These are phyloP conservation scores for Oreochromis grahami DNA, from an alignment of 2,797 vertebrate genomes.

Conservation along the genomic window DNA sequence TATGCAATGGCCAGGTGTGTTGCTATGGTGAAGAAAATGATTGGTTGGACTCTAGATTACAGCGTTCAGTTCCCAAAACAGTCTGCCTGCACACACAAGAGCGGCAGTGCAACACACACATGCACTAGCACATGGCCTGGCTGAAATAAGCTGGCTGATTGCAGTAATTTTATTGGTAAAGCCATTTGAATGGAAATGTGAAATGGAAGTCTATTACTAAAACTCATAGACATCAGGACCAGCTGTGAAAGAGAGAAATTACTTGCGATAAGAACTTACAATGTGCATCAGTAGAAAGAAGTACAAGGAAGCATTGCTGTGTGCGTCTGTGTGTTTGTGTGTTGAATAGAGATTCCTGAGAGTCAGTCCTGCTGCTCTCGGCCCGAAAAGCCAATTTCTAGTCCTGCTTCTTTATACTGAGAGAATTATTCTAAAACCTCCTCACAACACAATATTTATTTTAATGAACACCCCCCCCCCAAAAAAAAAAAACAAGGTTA, in stretches of 20 bases:
- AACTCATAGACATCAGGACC: conserved; percentile 48
- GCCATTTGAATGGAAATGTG: conserved; percentile 73
- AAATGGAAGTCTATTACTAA: conserved; percentile 61
- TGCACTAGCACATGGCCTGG: conserved; percentile 4
- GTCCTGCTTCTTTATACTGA: background rate
- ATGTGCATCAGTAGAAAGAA: conserved; percentile 15
- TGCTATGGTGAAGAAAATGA: conserved; percentile 69
- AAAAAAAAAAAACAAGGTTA: background rate
- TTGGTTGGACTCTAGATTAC: conserved; percentile 54
- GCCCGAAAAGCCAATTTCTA: background rate
- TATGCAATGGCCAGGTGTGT: conserved; percentile 62
- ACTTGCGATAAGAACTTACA: conserved; percentile 32
- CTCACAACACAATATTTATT: background rate
- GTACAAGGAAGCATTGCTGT: background rate
- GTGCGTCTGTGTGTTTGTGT: background rate
- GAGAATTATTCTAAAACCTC: background rate
- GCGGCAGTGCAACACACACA: background rate
- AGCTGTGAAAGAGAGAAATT: conserved; percentile 54
- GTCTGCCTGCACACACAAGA: conserved; percentile 13
- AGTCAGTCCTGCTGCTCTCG: background rate
- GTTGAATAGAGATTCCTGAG: background rate
- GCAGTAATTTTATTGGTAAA: conserved; percentile 59
- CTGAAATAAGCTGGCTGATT: conserved; percentile 68
- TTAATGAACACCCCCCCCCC: background rate
- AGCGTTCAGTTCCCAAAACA: conserved; percentile 49